Evolutionary conservation across 1,140 invertebrate genomes (phyloP).

Genomic region (Ridgeia piscesae): DNA sequence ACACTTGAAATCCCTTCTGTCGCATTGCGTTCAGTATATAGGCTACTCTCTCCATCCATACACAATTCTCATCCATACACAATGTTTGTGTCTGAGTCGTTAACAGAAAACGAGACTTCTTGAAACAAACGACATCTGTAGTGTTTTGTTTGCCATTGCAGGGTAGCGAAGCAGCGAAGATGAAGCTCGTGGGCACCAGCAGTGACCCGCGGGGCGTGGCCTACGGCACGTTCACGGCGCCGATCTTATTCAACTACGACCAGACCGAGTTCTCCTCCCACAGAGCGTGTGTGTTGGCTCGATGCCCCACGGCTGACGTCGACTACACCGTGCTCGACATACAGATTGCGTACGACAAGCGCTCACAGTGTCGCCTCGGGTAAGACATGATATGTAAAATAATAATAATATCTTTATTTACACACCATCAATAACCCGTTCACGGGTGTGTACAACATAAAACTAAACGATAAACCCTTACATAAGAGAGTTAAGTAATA

Average conservation of each 20-base stretch:
- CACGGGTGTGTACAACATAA: no score
- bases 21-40: no score
- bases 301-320: background rate
- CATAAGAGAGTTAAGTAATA: no score
- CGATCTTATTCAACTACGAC: background rate
- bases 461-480: no score
- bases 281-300: background rate
- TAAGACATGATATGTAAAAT: background rate
- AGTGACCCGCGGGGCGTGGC: background rate
- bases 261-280: background rate
- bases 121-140: background rate
- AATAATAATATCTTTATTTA: no score
- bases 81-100: no score
- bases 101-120: no score
- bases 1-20: no score
- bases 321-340: background rate
- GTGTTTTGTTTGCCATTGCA: background rate
- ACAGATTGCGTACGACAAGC: background rate
- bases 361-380: background rate
- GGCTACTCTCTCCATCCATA: no score
- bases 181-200: background rate
- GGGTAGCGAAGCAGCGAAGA: background rate
- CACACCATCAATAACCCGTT: background rate
- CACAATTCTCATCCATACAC: no score
- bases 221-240: background rate